phyloP scores from a whole-genome alignment of 2,797 vertebrate genomes.

The Trichosurus vulpecula region DNA sequence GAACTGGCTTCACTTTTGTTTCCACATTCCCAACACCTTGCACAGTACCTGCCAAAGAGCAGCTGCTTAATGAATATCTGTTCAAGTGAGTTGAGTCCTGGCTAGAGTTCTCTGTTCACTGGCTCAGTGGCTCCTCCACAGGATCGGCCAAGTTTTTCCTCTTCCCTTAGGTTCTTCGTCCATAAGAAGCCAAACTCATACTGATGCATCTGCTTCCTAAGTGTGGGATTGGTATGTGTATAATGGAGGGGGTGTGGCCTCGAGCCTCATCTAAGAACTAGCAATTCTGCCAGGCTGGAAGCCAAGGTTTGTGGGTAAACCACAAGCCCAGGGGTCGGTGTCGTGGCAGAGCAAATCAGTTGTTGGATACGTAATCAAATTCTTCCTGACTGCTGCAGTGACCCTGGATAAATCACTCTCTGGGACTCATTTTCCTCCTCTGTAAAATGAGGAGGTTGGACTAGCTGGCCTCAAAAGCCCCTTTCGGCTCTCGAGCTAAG shows the following conservation, averaged over 20 bases:
- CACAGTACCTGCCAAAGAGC: background rate
- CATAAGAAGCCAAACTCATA: background rate
- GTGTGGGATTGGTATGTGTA: background rate
- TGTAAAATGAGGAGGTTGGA: background rate
- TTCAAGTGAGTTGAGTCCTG: background rate
- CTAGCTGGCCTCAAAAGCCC: background rate
- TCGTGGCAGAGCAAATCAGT: background rate
- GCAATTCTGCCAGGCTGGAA: background rate
- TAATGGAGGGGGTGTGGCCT: background rate
- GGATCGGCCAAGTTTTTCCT: background rate
- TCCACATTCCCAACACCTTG: background rate
- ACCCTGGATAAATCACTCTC: background rate
- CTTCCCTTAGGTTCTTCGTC: background rate
- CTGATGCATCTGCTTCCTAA: background rate
- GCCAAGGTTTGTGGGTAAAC: background rate
- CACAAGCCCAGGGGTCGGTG: background rate
- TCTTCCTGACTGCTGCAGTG: background rate
- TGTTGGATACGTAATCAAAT: background rate
- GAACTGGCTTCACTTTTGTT: background rate
- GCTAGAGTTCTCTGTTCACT: background rate
- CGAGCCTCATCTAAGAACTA: background rate
- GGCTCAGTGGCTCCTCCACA: background rate
- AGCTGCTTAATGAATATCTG: background rate
- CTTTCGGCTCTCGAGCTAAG: background rate
- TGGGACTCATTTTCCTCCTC: background rate